Evolutionary conservation across 2,113 vertebrate genomes (phyloP), one percentile per base, ranked within the genome.

Genomic region (Thinocorus orbignyianus): DNA sequence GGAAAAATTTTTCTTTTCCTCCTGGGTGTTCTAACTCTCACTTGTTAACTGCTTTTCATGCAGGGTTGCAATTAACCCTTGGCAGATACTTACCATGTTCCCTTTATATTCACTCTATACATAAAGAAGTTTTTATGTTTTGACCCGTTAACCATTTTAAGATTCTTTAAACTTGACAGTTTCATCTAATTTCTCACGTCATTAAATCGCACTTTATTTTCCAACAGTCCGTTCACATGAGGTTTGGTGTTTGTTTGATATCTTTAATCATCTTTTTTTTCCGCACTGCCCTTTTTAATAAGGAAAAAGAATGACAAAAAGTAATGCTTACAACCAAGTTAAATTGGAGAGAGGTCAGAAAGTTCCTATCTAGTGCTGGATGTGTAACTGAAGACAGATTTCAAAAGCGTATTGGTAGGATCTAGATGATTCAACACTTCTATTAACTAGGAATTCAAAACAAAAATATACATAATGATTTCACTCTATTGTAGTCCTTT

Each of bases 11-110:
- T 97, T 97, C 97, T 97, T 98, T 97, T 97, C 97, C 98, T 99
- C 98, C 97, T 98, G 98, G 98, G 98, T 98, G 98, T 99, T 99
- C 98, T 97, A 97, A 98, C 97, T 98, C 98, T 98, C 98, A 98
- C 98, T 99, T 98, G 98, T 99, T 99, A 99, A 99, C 98, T 98
- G 98, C 98, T 98, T 99, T 98, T 98, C 98, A 98, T 98, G 98
- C 97, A 96, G 98, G 98, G 98, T 97, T 98, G 98, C 98, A 98
- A 98, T 99, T 99, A 99, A 98, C 98, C 98, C 98, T 97, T 98
- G 97, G 97, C 97, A 98, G 97, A 97, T 97, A 97, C 97, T 96
- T 96, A 93, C 97, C 95, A 83, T 94, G 96, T 93, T 97, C 92
- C 92, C 94, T 97, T 97, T 96, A 71, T 92, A 94, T 97, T 95